Evolutionary conservation across 2,797 vertebrate genomes (phyloP).

Genomic region (Acipenser transmontanus): DNA sequence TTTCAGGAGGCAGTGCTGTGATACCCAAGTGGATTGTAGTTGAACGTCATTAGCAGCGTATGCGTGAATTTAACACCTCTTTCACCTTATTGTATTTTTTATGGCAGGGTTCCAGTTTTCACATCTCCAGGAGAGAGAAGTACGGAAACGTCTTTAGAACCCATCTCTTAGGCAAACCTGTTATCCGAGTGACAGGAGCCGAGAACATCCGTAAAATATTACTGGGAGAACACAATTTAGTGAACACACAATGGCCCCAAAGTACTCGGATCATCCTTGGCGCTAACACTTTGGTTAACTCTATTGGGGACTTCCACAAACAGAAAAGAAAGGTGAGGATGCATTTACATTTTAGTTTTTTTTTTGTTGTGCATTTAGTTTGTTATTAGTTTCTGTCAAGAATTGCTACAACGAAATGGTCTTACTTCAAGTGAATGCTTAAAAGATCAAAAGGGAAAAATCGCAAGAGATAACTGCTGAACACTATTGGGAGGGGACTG

Average conservation of each 20-base stretch:
- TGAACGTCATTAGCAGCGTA: conserved; percentile 1
- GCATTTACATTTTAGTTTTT: not conserved
- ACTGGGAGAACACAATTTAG: conserved; percentile 86
- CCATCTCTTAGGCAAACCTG: conserved; percentile 84
- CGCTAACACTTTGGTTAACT: conserved; percentile 78
- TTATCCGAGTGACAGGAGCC: conserved; percentile 85
- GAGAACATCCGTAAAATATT: conserved; percentile 91
- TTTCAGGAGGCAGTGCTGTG: not conserved
- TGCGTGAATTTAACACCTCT: conserved; percentile 13
- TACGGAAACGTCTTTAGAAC: conserved; percentile 94
- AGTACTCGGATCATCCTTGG: conserved; percentile 91
- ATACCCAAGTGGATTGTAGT: not conserved
- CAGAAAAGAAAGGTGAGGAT: conserved; percentile 79
- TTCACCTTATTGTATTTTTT: conserved; percentile 10
- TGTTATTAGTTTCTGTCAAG: not conserved
- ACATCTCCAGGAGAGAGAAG: conserved; percentile 81
- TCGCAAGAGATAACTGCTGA: too few relatives aligned
- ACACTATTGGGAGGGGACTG: too few relatives aligned
- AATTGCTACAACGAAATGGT: not conserved
- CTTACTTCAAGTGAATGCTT: not conserved
- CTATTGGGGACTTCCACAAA: conserved; percentile 76
- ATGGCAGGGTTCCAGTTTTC: conserved; percentile 77
- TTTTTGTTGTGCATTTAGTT: not conserved
- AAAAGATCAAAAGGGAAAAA: too few relatives aligned
- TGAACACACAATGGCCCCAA: conserved; percentile 90